Base-by-base conservation (phyloP, 2,797 vertebrate species). In the Sebastes steindachneri region DNA sequence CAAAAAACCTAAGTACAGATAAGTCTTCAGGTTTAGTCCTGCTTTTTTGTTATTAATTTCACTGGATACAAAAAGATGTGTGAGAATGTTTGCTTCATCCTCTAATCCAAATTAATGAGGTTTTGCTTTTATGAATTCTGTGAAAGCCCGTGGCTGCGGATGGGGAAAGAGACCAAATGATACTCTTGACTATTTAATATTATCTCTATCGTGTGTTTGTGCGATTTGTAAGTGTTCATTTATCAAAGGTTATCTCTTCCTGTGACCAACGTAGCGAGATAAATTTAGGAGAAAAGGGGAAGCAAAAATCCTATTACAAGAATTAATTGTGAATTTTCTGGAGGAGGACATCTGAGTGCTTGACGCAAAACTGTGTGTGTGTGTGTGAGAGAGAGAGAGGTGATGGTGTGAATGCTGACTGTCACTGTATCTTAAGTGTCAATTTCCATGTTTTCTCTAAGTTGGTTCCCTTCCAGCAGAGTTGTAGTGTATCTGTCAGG, bases 361-460 rank as follows among this genome's bases (percentile, higher is more conserved):
- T 81, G 55, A 66, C 4, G 28, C 51, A 68, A 78, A 68, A 66
- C 17, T 54, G 25, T 17, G 8, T 12, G 48, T 25, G 31, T 9
- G 31, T 54, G 73, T 57, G 63, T 1, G 6, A 6, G n/a, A 79
- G 68, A 68, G 31, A 69, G 54, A 77, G 59, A 73, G 72, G 35
- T 53, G 66, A 74, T 58, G 62, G 53, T 67, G 75, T 81, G 57
- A 88, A 84, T 68, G 85, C 77, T 85, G 84, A 84, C 80, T 84
- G 76, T 88, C 87, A 83, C 81, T 90, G 75, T 68, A 74, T 73
- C 84, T 85, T 83, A 92, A 90, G 86, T 92, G 88, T 90, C 88
- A 87, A 85, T 95, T 93, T 94, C 85, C 91, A 93, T 89, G 75
- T 93, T 93, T 94, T 87, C 35, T 92, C 86, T 84, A 85, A 77